Percentiles rank a stretch among this genome's conserved stretches.
phyloP scores from a whole-genome alignment of 2,113 vertebrate species.

The Meleagris gallopavo region DNA sequence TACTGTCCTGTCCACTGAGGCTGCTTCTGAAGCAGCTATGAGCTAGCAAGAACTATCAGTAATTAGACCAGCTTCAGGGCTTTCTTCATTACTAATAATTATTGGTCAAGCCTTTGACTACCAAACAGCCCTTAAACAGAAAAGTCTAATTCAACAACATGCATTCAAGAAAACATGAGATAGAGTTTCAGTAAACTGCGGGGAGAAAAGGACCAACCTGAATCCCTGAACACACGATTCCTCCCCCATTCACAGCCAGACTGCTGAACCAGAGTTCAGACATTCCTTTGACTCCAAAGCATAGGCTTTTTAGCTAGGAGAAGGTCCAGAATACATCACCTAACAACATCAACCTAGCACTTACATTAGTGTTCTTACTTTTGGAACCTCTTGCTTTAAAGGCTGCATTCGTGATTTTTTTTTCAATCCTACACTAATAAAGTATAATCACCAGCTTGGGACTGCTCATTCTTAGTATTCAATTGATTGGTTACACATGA shows the following conservation, averaged over 20 bases:
- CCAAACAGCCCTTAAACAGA: not conserved
- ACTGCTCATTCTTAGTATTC: not conserved
- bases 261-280: not conserved
- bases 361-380: not conserved
- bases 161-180: not conserved
- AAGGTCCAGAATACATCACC: not conserved
- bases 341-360: not conserved
- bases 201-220: not conserved
- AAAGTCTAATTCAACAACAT: not conserved
- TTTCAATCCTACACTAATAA: not conserved
- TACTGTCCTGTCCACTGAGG: conserved; percentile 3
- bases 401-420: not conserved
- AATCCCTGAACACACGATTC: not conserved
- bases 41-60: conserved; percentile 25
- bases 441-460: not conserved
- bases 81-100: conserved; percentile 46
- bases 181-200: not conserved
- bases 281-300: not conserved
- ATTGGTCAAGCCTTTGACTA: conserved; percentile 20
- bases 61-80: not conserved
- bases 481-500: not conserved
- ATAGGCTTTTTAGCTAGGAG: not conserved
- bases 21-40: conserved; percentile 44
- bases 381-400: not conserved
- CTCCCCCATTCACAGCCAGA: not conserved